Conservation (phyloP, 2,888 invertebrate genomes). For the Lypha dubia region DNA sequence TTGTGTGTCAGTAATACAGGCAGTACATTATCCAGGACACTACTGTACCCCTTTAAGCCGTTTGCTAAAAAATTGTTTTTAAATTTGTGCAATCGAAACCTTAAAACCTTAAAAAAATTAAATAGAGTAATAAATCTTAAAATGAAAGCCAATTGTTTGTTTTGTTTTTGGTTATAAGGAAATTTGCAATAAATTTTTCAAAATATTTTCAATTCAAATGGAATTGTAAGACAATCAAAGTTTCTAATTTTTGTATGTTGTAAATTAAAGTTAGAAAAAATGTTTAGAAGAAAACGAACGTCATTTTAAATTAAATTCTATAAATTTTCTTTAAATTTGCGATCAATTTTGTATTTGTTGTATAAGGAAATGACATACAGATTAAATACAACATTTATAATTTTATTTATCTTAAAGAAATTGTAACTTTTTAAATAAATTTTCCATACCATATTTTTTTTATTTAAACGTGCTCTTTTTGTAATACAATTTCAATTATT, state of each 20-base stretch:
- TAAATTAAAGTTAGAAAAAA: background rate
- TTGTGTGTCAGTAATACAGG: constrained; percentile 35
- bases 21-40: constrained; percentile 33
- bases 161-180: background rate
- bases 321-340: background rate
- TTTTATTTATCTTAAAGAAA: background rate
- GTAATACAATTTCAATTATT: background rate
- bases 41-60: constrained; percentile 14
- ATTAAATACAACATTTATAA: background rate
- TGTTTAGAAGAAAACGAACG: background rate
- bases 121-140: constrained; percentile 48
- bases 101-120: constrained; percentile 53
- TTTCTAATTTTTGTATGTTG: too few relatives aligned
- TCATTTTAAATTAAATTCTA: background rate
- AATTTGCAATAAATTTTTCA: background rate
- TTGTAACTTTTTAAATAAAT: background rate
- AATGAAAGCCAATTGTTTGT: constrained; percentile 15
- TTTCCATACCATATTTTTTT: constrained; percentile 3
- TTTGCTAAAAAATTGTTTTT: background rate
- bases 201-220: background rate
- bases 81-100: constrained; percentile 55
- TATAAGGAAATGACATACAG: constrained; percentile 5
- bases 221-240: background rate
- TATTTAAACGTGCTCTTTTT: constrained; percentile 23
- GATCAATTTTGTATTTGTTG: background rate